A percentile compares a stretch with the other conserved stretches of the same genome.
These are phyloP conservation scores for Xyrauchen texanus DNA, from an alignment of 2,113 vertebrate genomes.

Conservation along the genomic window DNA sequence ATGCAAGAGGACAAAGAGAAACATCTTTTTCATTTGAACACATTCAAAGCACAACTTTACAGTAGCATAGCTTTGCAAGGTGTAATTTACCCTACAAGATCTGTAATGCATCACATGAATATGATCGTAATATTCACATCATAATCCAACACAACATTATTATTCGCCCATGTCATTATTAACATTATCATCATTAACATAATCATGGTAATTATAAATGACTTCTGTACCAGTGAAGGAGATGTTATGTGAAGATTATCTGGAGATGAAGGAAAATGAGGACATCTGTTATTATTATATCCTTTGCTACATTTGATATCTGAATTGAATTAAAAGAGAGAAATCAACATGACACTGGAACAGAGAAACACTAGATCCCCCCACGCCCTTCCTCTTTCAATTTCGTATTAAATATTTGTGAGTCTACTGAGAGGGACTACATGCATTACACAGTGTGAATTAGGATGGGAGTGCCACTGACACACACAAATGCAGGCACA, in stretches of 20 bases:
- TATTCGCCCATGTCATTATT: constrained; percentile 25
- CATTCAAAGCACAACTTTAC: background rate
- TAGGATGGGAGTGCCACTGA: background rate
- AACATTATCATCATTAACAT: constrained; percentile 38
- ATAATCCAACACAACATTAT: constrained; percentile 24
- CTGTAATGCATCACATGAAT: constrained; percentile 2
- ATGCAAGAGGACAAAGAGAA: no score
- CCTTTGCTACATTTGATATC: constrained; percentile 38
- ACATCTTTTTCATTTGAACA: no score
- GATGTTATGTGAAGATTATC: constrained; percentile 33
- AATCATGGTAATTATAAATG: constrained; percentile 37
- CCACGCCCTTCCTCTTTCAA: background rate
- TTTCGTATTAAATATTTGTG: background rate
- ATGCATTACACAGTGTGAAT: constrained; percentile 43
- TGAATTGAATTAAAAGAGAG: constrained; percentile 30
- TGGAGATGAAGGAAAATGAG: constrained; percentile 8
- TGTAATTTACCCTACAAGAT: background rate
- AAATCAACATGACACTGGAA: constrained; percentile 29
- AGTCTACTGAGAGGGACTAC: constrained; percentile 8
- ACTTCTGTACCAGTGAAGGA: background rate
- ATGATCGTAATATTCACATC: constrained; percentile 12
- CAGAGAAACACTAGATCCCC: background rate
- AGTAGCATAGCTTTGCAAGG: background rate
- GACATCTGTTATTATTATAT: constrained; percentile 17
- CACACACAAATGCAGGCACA: constrained; percentile 1